Percentiles rank a stretch among this genome's conserved stretches.
phyloP scores from a whole-genome alignment of 2,797 vertebrate genomes.

The Sebastes dallii region DNA sequence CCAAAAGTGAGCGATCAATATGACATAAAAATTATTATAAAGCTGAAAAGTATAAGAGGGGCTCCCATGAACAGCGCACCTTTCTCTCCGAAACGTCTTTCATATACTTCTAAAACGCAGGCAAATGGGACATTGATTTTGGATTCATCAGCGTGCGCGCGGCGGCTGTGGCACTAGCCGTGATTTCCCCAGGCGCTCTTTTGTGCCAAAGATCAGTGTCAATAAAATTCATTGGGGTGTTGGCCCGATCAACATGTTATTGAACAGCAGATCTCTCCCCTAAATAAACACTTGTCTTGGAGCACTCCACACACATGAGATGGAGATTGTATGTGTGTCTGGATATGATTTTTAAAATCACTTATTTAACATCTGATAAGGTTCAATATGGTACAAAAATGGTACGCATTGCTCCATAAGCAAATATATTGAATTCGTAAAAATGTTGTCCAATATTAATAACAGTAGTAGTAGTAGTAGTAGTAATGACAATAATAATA shows the following conservation, averaged over 20 bases:
- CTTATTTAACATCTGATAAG: not conserved
- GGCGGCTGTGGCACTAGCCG: constrained; percentile 74
- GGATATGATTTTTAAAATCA: not conserved
- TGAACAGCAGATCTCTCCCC: constrained; percentile 78
- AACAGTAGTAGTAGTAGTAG: not conserved
- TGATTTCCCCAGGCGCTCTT: constrained; percentile 90
- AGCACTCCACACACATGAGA: constrained; percentile 40
- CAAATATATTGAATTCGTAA: not conserved
- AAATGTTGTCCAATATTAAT: not conserved
- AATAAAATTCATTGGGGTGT: constrained; percentile 87
- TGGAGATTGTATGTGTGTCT: constrained; percentile 4
- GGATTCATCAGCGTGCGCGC: constrained; percentile 81
- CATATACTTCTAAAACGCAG: constrained; percentile 81
- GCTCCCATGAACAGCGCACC: constrained; percentile 67
- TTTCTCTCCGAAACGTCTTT: constrained; percentile 77
- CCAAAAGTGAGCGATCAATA: constrained; percentile 77
- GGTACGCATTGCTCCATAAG: not conserved
- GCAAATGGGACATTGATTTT: constrained; percentile 88
- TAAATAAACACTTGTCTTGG: constrained; percentile 84
- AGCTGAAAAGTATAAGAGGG: constrained; percentile 76
- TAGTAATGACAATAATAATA: not conserved
- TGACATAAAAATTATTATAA: constrained; percentile 80
- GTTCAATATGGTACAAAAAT: not conserved
- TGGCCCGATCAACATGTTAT: constrained; percentile 85
- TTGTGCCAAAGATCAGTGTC: constrained; percentile 88